Conservation (phyloP, 2,888 invertebrate species). For the Furcula furcula region DNA sequence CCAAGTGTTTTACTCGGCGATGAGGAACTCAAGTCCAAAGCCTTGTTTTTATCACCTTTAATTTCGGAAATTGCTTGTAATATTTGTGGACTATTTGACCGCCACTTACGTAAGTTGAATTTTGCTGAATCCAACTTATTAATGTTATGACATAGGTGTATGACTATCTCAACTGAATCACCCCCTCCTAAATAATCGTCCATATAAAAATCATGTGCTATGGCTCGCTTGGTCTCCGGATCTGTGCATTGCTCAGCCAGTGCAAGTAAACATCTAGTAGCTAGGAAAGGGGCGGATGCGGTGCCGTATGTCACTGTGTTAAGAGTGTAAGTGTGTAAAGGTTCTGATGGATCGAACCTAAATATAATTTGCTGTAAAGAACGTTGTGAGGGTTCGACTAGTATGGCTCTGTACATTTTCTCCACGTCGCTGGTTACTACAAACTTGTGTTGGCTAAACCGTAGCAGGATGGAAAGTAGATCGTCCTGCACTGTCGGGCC, state of each 20-base stretch:
- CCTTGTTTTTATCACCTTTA: no score
- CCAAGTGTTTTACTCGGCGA: slow-evolving; percentile 36
- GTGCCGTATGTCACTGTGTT: slow-evolving; percentile 27
- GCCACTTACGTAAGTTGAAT: slow-evolving; percentile 23
- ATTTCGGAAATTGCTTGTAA: slow-evolving; percentile 11
- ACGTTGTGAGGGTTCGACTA: slow-evolving; percentile 11
- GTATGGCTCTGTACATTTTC: slow-evolving; percentile 19
- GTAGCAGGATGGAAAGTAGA: slow-evolving; percentile 18
- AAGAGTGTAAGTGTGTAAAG: slow-evolving; percentile 1
- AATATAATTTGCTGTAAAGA: slow-evolving; percentile 22
- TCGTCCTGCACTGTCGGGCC: slow-evolving; percentile 20
- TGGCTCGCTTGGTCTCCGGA: slow-evolving; percentile 4
- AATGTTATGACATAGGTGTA: slow-evolving; percentile 13
- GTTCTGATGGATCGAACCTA: slow-evolving; percentile 2
- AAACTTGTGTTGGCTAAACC: slow-evolving; percentile 21
- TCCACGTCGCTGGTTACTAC: slow-evolving; percentile 18
- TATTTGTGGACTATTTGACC: slow-evolving; percentile 20
- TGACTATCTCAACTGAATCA: slow-evolving; percentile 5
- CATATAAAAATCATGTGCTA: slow-evolving; percentile 18
- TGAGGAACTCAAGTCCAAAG: no score
- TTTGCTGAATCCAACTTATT: slow-evolving; percentile 16
- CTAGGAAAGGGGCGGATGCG: slow-evolving; percentile 24
- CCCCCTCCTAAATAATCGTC: slow-evolving; percentile 26
- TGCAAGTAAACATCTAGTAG: slow-evolving; percentile 19
- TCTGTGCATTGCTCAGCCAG: slow-evolving; percentile 13